Base-by-base conservation (phyloP, 2,797 vertebrate genomes). In the Heteromormyrus szaboi region DNA sequence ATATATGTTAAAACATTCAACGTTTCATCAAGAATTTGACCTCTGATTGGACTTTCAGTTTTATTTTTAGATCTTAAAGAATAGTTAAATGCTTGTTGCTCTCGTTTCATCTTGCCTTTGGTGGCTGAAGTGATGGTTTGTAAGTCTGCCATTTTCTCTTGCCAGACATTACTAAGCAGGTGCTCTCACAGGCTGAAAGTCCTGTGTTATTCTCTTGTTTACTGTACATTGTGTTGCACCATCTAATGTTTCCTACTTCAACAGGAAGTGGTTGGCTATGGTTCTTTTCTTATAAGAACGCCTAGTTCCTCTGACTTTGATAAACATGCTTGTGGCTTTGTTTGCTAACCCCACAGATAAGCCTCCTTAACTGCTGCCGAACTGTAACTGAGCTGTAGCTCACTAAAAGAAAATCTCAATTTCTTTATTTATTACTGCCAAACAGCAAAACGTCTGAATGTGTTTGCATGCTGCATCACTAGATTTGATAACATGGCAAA, bases 261-360 rank as follows among this genome's bases (percentile, higher is more conserved):
- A 91, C 93, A 94, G 93, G 93, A 94, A 93, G 93, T 92, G 93
- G 92, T 93, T 91, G 87, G 91, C 84, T 90, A 59, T 90, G 89
- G 86, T 90, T 91, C 91, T 91, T 91, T 93, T 93, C 91, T 93
- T 92, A 90, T 88, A 95, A 95, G 93, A 96, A 96, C 96, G 94
- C 95, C 95, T 95, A 96, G 94, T 96, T 96, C 96, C 96, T 96
- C 92, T 93, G 93, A 95, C 94, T 95, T 96, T 96, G 95, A 96
- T 95, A 96, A 96, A 96, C 95, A 96, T 94, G 94, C 89, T 90
- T 95, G 95, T 62, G 95, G 95, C 95, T 96, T 95, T 86, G 83
- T 90, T 91, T 79, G 90, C 91, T 90, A 93, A 92, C 91, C 91
- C 91, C 92, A 91, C 91, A 91, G 92, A 92, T 92, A 91, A 29